Percentiles rank a stretch among this genome's conserved stretches.
phyloP scores from a whole-genome alignment of 2,113 vertebrate species.

The Tragelaphus scriptus region DNA sequence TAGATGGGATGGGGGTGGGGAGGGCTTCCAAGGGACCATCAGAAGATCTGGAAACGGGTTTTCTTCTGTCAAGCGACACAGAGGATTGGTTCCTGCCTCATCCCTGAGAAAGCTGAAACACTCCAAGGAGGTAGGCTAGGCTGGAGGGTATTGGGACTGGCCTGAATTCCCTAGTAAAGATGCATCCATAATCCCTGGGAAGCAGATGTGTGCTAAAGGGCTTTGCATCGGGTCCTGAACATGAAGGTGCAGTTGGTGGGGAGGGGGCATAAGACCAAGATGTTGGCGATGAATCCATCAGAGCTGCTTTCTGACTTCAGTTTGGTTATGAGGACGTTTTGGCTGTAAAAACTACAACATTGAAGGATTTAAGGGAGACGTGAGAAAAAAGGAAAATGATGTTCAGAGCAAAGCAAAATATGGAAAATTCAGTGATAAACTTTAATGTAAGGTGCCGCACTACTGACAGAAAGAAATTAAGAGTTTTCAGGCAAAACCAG shows the following conservation, averaged over 20 bases:
- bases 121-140: neutral
- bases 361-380: neutral
- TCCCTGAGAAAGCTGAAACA: neutral
- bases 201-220: neutral
- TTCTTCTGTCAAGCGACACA: neutral
- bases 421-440: neutral
- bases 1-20: neutral
- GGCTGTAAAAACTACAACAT: neutral
- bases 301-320: neutral
- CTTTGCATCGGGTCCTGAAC: rapidly evolving
- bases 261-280: neutral
- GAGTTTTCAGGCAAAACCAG: conserved; percentile 59
- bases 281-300: neutral
- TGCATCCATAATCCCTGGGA: neutral
- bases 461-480: conserved; percentile 49
- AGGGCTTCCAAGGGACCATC: neutral
- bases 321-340: neutral
- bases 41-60: neutral
- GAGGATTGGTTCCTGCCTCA: neutral
- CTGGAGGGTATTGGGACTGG: neutral
- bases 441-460: neutral
- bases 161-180: neutral
- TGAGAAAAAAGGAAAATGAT: neutral
- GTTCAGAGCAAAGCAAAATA: conserved; percentile 8
- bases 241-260: neutral